A percentile compares a stretch with the other conserved stretches of the same genome.
These are phyloP conservation scores for Speoplatyrhinus poulsoni DNA, from an alignment of 2,113 vertebrate genomes.

Conservation along the genomic window DNA sequence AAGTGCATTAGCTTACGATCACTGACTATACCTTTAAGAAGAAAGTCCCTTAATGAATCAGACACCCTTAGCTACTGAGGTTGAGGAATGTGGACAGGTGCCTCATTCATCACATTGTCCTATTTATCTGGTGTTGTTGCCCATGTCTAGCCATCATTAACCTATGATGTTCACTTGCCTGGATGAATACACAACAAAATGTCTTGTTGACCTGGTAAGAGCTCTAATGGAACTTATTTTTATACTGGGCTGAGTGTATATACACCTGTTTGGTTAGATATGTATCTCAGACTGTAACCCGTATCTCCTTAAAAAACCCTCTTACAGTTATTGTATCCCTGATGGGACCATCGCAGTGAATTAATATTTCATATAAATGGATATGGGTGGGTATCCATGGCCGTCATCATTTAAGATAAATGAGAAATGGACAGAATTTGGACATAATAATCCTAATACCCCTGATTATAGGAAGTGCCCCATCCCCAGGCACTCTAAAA, in stretches of 20 bases:
- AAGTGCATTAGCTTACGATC: too few relatives aligned
- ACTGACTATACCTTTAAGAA: too few relatives aligned
- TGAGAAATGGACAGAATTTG: slow-evolving; percentile 22
- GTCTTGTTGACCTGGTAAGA: not conserved
- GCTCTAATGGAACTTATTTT: not conserved
- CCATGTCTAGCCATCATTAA: not conserved
- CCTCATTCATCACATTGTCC: slow-evolving; percentile 1
- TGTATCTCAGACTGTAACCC: not conserved
- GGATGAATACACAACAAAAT: not conserved
- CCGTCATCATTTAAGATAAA: slow-evolving; percentile 21
- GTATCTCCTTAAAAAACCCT: not conserved
- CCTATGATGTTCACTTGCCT: not conserved
- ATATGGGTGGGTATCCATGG: slow-evolving; percentile 1
- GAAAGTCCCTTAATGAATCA: too few relatives aligned
- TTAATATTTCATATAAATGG: slow-evolving; percentile 17
- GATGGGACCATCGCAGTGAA: not conserved
- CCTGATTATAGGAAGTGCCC: slow-evolving; percentile 34
- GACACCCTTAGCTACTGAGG: not conserved
- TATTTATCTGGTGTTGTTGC: not conserved
- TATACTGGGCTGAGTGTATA: not conserved
- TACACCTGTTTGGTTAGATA: not conserved
- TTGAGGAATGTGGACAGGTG: not conserved
- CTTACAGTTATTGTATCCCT: slow-evolving; percentile 1
- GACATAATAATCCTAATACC: slow-evolving; percentile 30
- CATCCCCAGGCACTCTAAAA: slow-evolving; percentile 7